Conservation (phyloP, 2,888 invertebrate species). For the Limnephilus lunatus region DNA sequence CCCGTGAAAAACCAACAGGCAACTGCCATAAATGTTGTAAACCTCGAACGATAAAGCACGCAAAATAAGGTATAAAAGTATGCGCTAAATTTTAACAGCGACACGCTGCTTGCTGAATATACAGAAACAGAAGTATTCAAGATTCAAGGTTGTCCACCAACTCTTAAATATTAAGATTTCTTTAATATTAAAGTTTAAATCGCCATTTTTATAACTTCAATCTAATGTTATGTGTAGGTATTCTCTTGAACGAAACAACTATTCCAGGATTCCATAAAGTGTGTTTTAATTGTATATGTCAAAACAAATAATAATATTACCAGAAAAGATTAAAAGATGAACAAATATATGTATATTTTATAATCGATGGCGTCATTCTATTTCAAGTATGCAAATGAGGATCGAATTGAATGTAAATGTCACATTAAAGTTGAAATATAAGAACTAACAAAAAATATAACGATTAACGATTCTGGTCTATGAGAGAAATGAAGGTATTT, state of each 20-base stretch:
- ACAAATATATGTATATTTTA: background rate
- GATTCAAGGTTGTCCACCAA: background rate
- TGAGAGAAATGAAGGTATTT: background rate
- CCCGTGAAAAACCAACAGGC: conserved; percentile 54
- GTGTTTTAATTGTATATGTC: background rate
- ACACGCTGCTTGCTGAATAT: conserved; percentile 33
- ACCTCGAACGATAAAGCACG: conserved; percentile 44
- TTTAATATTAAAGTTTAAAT: background rate
- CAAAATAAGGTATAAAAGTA: conserved; percentile 25
- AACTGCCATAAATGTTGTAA: conserved; percentile 47
- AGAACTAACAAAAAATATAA: conserved; percentile 30
- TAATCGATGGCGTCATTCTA: conserved; percentile 49
- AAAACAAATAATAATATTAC: background rate
- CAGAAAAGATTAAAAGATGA: background rate
- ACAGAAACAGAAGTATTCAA: background rate
- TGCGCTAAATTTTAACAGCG: conserved; percentile 48
- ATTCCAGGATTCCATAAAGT: background rate
- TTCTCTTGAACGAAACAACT: background rate
- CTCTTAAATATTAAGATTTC: background rate
- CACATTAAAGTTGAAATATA: conserved; percentile 49
- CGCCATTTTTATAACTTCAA: background rate
- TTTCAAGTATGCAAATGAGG: conserved; percentile 49
- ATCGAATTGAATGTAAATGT: conserved; percentile 49
- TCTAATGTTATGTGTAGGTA: background rate
- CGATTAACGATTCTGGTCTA: conserved; percentile 30